Conservation (phyloP, 2,113 vertebrate genomes). For the Microcebus jonahi region DNA sequence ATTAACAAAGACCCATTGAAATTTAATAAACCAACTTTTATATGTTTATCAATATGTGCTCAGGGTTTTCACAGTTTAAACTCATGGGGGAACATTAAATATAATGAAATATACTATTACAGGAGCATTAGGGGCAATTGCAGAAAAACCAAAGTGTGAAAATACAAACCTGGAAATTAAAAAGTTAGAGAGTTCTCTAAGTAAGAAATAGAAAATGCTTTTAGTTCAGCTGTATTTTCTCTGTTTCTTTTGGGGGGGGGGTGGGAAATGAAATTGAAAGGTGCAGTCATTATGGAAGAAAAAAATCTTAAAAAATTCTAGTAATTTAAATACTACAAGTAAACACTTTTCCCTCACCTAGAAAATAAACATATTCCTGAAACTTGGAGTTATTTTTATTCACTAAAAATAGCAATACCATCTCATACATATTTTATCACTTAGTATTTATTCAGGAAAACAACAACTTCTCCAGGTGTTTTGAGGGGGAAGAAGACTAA, state of each 20-base stretch:
- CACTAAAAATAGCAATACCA: neutral
- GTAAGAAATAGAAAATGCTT: neutral
- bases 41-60: neutral
- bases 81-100: neutral
- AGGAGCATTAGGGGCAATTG: neutral
- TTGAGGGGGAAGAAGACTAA: neutral
- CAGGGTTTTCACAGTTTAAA: neutral
- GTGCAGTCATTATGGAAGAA: neutral
- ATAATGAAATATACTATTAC: neutral
- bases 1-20: neutral
- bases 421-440: neutral
- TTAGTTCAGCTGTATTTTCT: neutral
- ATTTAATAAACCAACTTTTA: neutral
- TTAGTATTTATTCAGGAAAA: neutral
- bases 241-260: neutral
- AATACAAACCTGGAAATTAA: neutral
- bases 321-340: neutral
- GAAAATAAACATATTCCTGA: neutral
- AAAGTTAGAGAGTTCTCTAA: neutral
- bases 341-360: neutral
- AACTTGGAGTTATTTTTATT: neutral
- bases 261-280: neutral
- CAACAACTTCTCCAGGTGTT: neutral
- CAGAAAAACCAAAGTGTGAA: neutral
- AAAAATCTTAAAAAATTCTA: neutral